phyloP scores from a whole-genome alignment of 2,888 invertebrate genomes.

The Timema cristinae region DNA sequence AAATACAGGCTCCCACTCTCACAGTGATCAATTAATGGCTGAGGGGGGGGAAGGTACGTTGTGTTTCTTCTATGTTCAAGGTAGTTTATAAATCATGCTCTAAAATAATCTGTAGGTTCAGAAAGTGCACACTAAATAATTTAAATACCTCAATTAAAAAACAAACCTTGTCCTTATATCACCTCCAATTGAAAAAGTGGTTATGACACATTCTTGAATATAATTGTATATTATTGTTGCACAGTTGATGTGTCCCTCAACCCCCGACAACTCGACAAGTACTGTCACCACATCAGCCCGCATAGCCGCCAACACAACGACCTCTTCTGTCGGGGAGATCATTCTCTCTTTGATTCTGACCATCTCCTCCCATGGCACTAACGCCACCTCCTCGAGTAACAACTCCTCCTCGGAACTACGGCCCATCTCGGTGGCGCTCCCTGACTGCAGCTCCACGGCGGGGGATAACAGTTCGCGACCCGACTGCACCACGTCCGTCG shows the following conservation, averaged over 20 bases:
- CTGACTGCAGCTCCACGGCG: conserved; percentile 4
- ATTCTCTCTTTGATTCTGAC: conserved; percentile 10
- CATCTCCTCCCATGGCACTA: background rate
- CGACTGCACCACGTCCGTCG: conserved; percentile 16
- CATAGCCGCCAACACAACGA: background rate
- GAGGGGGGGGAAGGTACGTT: too few species aligned
- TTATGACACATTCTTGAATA: too few species aligned
- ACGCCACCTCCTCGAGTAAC: background rate
- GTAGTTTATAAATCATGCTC: too few species aligned
- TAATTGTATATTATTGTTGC: too few species aligned
- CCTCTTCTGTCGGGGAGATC: background rate
- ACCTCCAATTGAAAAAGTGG: too few species aligned
- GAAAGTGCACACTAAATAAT: too few species aligned
- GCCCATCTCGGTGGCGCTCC: conserved; percentile 15
- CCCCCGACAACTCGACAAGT: background rate
- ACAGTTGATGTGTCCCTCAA: conserved; percentile 8
- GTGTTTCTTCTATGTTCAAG: too few species aligned
- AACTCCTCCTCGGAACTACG: background rate
- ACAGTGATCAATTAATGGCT: too few species aligned
- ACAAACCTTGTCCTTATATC: too few species aligned
- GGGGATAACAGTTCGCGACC: conserved; percentile 10
- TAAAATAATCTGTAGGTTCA: too few species aligned
- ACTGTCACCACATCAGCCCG: background rate
- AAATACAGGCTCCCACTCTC: too few species aligned
- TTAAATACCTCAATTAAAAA: too few species aligned